These are phyloP conservation scores for Ptychadena robeensis DNA, from an alignment of 2,797 vertebrate genomes.

Conservation along the genomic window DNA sequence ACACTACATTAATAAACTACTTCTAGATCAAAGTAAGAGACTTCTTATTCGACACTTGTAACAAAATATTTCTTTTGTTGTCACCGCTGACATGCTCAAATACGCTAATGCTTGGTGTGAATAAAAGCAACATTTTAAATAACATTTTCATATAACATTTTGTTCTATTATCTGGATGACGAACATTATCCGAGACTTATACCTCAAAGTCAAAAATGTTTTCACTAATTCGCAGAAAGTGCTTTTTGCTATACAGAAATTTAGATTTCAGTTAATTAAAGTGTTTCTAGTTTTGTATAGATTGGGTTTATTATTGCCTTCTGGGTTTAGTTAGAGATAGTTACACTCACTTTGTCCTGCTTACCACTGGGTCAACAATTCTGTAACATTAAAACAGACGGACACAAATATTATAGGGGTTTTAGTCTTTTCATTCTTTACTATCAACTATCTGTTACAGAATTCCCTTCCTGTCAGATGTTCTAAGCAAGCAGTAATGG, in stretches of 20 bases:
- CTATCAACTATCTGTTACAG: no score
- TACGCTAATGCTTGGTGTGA: constrained; percentile 11
- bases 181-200: constrained; percentile 15
- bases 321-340: not conserved
- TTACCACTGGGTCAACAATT: no score
- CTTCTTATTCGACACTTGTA: constrained; percentile 18
- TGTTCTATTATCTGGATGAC: constrained; percentile 41
- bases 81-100: constrained; percentile 39
- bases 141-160: constrained; percentile 11
- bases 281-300: not conserved
- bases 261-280: not conserved
- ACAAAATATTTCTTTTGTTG: constrained; percentile 53
- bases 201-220: constrained; percentile 29
- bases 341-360: no score
- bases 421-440: no score
- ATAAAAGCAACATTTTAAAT: constrained; percentile 35
- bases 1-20: not conserved
- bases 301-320: not conserved
- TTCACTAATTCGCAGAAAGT: not conserved
- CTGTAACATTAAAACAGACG: no score
- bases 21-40: constrained; percentile 42
- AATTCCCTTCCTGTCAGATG: no score
- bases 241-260: not conserved
- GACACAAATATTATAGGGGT: no score
- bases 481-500: no score